Conservation (phyloP, 1,140 invertebrate species). For the Coenobita brevimanus region DNA sequence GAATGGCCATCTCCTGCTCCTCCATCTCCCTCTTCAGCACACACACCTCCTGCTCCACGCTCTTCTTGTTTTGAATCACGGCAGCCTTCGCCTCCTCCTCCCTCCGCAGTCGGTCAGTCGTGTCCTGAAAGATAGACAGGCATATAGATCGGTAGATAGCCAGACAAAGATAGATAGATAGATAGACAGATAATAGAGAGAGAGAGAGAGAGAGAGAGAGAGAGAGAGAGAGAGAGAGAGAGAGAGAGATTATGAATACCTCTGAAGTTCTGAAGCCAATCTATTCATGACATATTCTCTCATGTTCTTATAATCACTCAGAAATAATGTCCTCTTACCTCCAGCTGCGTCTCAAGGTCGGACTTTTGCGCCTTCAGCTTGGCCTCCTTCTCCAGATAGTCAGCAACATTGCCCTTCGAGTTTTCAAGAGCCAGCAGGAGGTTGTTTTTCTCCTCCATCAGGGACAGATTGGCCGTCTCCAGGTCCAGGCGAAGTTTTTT, state of each 20-base stretch:
- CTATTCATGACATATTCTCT: no score
- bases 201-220: no score
- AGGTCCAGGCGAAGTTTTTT: slow-evolving; percentile 97
- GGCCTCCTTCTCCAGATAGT: slow-evolving; percentile 92
- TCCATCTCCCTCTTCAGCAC: slow-evolving; percentile 97
- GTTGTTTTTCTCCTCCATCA: slow-evolving; percentile 93
- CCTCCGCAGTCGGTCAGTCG: slow-evolving; percentile 94
- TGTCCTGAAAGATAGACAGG: slow-evolving; percentile 83
- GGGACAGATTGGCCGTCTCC: slow-evolving; percentile 86
- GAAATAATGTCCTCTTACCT: slow-evolving; percentile 78
- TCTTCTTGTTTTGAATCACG: slow-evolving; percentile 80
- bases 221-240: no score
- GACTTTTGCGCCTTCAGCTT: slow-evolving; percentile 96
- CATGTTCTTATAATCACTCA: no score
- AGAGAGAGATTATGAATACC: no score
- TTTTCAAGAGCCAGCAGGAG: slow-evolving; percentile 90
- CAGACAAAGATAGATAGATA: no score
- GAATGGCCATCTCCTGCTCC: slow-evolving; percentile 92
- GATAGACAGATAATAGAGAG: no score
- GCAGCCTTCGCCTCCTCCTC: slow-evolving; percentile 93
- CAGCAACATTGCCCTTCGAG: slow-evolving; percentile 89
- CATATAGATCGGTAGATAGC: no score
- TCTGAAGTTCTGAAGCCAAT: no score
- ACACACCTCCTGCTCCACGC: slow-evolving; percentile 93
- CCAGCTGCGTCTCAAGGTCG: slow-evolving; percentile 95